phyloP scores from a whole-genome alignment of 2,797 vertebrate genomes.

The Sebastes ruberrimus region DNA sequence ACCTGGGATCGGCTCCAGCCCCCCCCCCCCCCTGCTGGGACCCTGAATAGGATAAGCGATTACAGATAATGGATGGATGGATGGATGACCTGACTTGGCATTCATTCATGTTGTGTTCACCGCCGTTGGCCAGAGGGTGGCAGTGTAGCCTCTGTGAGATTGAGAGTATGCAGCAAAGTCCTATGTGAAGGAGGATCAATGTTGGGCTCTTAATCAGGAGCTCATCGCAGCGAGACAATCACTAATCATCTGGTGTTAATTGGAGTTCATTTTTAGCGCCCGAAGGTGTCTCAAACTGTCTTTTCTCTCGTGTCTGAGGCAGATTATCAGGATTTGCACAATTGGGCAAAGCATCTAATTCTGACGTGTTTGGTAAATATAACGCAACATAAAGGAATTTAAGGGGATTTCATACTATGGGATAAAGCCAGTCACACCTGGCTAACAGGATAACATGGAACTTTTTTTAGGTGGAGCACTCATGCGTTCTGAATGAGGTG shows the following conservation, averaged over 20 bases:
- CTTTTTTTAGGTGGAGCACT: slow-evolving; percentile 17
- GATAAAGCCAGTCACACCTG: slow-evolving; percentile 31
- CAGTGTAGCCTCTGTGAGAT: slow-evolving; percentile 47
- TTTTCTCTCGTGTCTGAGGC: slow-evolving; percentile 13
- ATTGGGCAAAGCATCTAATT: slow-evolving; percentile 40
- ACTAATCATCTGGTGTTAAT: slow-evolving; percentile 63
- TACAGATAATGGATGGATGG: no score
- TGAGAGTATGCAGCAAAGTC: not conserved
- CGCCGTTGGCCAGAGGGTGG: slow-evolving; percentile 56
- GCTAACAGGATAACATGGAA: slow-evolving; percentile 43
- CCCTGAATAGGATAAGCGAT: no score
- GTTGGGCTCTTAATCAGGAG: slow-evolving; percentile 30
- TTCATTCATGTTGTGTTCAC: slow-evolving; percentile 1
- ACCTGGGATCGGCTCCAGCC: no score
- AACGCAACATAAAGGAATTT: slow-evolving; percentile 22
- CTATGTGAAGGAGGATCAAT: not conserved
- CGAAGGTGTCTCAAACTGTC: slow-evolving; percentile 21
- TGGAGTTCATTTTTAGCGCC: slow-evolving; percentile 22
- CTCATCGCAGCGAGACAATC: slow-evolving; percentile 42
- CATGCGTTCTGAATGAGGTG: not conserved
- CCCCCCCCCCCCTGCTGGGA: no score
- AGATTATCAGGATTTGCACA: slow-evolving; percentile 62
- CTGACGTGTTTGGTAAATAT: slow-evolving; percentile 17
- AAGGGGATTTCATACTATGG: slow-evolving; percentile 37
- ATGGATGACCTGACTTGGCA: not conserved